Base-by-base conservation (phyloP, 1,140 invertebrate species). In the Wasmannia auropunctata region DNA sequence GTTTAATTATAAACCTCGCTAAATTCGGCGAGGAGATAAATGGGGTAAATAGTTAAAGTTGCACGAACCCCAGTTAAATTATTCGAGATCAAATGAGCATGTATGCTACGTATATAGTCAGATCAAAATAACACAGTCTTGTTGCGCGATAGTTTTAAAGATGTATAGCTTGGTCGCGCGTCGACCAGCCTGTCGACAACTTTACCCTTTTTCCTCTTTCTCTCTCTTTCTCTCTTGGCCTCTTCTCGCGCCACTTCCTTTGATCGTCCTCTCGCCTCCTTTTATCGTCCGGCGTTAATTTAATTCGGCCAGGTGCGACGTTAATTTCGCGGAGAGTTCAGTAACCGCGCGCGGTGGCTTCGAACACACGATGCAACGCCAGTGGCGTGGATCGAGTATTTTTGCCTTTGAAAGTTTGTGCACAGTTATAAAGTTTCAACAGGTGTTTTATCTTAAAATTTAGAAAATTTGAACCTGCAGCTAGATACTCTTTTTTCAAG, bases 261-360 rank as follows among this genome's bases (percentile, higher is more conserved):
- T 60, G 58, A 70, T 85, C 85, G 63, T 25, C 72, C 74, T 58
- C 77, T 81, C 60, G 69, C 72, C 60, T 87, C 65, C 80, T 86
- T 88, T 89, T 80, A 87, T 85, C 77, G 83, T 25, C 10, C 43
- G 25, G 67, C 88, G 89, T 89, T 90, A 87, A 90, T 90, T 90
- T 90, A 72, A 87, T 90, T 91, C 87, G 72, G 67, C 88, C 91
- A 91, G 91, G 91, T 92, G 91, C 87, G 65, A 69, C 77, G 87
- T 88, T 89, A 91, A 91, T 91, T 91, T 88, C 74, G 88, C 80
- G 86, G 80, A 31, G 86, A 88, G 79, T 84, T 87, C 70, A 86
- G 51, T 70, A 76, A 86, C 85, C 80, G 80, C 70, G 80, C 70
- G 34, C 11, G 77, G 77, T 60, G n/a, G 43, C 43, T 51, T 80